phyloP scores from a whole-genome alignment of 2,797 vertebrate genomes.

The Cirrhinus molitorella region DNA sequence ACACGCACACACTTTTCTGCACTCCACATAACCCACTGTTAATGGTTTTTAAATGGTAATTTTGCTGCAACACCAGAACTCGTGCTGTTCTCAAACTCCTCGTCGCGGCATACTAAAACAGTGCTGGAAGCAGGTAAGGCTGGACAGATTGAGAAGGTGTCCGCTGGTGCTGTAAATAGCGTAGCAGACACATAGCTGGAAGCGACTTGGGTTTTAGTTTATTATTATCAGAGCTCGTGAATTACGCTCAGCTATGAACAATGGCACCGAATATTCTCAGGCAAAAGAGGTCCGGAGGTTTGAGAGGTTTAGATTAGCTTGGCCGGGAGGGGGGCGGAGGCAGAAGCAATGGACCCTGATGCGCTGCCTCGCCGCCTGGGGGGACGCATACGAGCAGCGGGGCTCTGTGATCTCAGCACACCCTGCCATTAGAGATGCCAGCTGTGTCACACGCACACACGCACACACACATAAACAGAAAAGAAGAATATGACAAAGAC shows the following conservation, averaged over 20 bases:
- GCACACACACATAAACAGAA: conserved; percentile 11
- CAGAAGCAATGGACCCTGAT: conserved; percentile 44
- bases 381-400: conserved; percentile 56
- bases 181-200: conserved; percentile 17
- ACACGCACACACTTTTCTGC: conserved; percentile 15
- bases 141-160: conserved; percentile 19
- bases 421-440: conserved; percentile 60
- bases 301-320: conserved; percentile 40
- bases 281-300: conserved; percentile 5
- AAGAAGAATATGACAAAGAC: conserved; percentile 60
- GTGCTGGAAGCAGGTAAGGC: conserved; percentile 41
- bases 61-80: conserved; percentile 52
- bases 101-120: conserved; percentile 36
- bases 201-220: conserved; percentile 31
- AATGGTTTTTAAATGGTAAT: conserved; percentile 62
- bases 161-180: conserved; percentile 30
- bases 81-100: conserved; percentile 39
- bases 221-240: conserved; percentile 28
- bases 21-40: conserved; percentile 51
- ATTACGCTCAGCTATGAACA: conserved; percentile 31
- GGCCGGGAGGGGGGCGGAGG: not conserved
- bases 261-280: conserved; percentile 10
- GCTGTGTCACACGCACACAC: conserved; percentile 57
- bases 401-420: conserved; percentile 60
- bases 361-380: conserved; percentile 53